Percentiles rank a stretch among this genome's conserved stretches.
phyloP scores from a whole-genome alignment of 2,797 vertebrate species.

The Garrulus glandarius region DNA sequence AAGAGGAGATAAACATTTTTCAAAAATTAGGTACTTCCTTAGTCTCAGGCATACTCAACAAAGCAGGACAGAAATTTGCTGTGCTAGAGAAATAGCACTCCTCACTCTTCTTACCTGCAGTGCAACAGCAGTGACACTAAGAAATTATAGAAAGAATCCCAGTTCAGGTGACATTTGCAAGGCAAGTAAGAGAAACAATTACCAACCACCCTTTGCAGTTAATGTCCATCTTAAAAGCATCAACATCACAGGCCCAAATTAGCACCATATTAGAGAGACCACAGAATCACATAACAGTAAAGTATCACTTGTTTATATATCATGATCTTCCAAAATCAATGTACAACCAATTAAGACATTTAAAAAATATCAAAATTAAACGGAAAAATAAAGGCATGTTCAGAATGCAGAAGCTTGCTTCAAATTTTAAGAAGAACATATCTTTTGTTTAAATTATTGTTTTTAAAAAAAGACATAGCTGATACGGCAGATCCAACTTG shows the following conservation, averaged over 20 bases:
- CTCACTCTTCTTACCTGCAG: not conserved
- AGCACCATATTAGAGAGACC: not conserved
- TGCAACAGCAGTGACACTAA: not conserved
- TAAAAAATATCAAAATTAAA: not conserved
- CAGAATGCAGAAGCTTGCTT: not conserved
- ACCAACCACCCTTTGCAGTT: not conserved
- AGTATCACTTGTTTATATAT: not conserved
- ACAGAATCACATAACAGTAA: not conserved
- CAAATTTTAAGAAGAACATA: not conserved
- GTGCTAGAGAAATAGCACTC: rapidly evolving
- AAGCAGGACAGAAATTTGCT: not conserved
- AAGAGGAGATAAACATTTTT: not conserved
- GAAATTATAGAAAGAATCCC: not conserved
- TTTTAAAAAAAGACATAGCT: not conserved
- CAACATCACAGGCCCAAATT: not conserved
- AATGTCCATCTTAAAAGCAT: not conserved
- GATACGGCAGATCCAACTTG: not conserved
- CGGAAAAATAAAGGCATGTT: not conserved
- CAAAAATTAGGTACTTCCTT: not conserved
- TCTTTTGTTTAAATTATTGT: not conserved
- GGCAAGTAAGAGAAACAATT: not conserved
- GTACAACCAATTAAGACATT: not conserved
- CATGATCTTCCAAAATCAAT: not conserved
- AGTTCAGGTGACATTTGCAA: not conserved
- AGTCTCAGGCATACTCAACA: not conserved